Conservation (phyloP, 2,797 vertebrate genomes). For the Masticophis lateralis region DNA sequence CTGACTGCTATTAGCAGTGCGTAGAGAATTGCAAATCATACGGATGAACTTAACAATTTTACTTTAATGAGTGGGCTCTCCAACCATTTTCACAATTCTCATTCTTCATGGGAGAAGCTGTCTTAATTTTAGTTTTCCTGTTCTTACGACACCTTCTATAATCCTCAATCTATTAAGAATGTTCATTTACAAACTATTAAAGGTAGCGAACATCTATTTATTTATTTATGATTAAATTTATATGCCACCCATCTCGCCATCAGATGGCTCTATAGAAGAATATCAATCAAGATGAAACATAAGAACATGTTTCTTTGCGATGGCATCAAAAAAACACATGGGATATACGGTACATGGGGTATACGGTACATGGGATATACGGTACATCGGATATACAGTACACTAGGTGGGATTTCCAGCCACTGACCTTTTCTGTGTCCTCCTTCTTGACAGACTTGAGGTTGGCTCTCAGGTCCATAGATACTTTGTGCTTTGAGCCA, state of each 20-base stretch:
- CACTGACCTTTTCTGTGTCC: conserved; percentile 91
- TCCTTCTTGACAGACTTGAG: conserved; percentile 98
- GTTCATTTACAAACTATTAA: background rate
- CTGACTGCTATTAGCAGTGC: background rate
- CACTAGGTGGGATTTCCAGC: background rate
- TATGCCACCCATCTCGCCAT: background rate
- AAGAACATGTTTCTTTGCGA: background rate
- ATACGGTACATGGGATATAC: background rate
- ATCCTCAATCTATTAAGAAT: too few relatives aligned
- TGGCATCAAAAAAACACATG: background rate
- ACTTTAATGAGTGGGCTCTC: background rate
- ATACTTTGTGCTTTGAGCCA: conserved; percentile 98
- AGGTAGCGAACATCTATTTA: background rate
- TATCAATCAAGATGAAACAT: background rate
- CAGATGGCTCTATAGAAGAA: background rate
- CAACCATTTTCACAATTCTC: background rate
- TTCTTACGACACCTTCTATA: background rate
- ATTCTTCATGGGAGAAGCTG: background rate
- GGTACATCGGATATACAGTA: background rate
- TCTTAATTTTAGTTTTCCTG: background rate
- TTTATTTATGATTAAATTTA: background rate
- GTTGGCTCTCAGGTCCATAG: conserved; percentile 93
- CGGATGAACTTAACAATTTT: background rate
- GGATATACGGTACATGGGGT: background rate
- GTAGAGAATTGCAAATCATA: background rate